Evolutionary conservation across 92 coral and sea anemone genomes (phyloP), one percentile per base, ranked within the genome.

Genomic region (Plumapathes pennacea): DNA sequence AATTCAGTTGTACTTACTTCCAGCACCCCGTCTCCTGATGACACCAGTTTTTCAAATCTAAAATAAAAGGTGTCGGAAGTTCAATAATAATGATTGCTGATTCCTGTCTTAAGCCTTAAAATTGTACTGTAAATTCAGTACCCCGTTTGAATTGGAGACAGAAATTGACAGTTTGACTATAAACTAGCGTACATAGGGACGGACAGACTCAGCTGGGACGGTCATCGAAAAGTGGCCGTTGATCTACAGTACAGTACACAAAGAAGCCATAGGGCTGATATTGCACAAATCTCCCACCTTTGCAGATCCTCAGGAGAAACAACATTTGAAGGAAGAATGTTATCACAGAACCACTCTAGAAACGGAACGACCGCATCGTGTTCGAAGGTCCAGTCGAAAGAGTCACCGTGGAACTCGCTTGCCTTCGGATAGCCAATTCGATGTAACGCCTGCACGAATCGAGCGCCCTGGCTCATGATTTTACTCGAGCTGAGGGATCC

Each of bases 321-420:
- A 8, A 88, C 76, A 70, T 92, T 92, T 17, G 72, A 60, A 29
- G 76, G 59, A 26, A 85, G 85, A 23, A 92, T 72, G 44, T 74
- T 80, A 62, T 88, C 88, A 43, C 89, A 80, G 32, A 92, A 80
- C 98, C 98, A 92, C 36, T 92, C 96, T 38, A 92, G 80, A 31
- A 92, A 92, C 0, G 98, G 85, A 13, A 84, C 57, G 19, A 76
- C 61, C 10, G 83, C 29, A 29, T 87, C 78, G 40, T 68, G 64
- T 50, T 92, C 98, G 56, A 92, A 92, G 44, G 84, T 43, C 98
- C 98, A 92, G 11, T 92, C 98, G 3, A 92, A 57, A 46, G 83
- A 77, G 23, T 84, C 94, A 25, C 74, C 94, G 33, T 66, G 66
- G 11, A 87, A 69, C 19, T 87, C 85, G 4, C 54, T 54, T 11